These are phyloP conservation scores for Oeneis ivallda DNA, from an alignment of 2,888 invertebrate species.

Conservation along the genomic window DNA sequence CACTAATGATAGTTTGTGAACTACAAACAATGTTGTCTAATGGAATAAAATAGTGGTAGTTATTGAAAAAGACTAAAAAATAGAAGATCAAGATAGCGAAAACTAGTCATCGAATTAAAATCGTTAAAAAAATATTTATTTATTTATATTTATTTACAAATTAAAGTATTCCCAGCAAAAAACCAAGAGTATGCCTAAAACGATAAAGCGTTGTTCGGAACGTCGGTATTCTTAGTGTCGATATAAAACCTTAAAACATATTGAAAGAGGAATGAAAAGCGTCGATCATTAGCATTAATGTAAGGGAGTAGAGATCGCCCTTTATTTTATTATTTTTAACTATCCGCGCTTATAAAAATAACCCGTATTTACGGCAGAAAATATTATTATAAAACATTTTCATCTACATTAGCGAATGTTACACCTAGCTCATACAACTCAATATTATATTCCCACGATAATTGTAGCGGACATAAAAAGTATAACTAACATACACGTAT, in stretches of 20 bases:
- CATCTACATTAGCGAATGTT: not conserved
- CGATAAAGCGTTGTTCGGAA: constrained; percentile 28
- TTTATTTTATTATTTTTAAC: not conserved
- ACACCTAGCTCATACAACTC: not conserved
- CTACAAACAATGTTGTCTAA: not conserved
- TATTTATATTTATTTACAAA: not conserved
- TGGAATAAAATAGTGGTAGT: not conserved
- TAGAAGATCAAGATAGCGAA: not conserved
- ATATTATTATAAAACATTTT: not conserved
- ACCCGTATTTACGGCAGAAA: not conserved
- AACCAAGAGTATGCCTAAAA: not conserved
- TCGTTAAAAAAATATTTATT: constrained; percentile 10
- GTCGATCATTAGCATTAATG: too few relatives aligned
- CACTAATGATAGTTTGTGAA: not conserved
- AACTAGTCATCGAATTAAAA: not conserved
- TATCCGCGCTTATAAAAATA: not conserved
- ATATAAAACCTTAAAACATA: constrained; percentile 19
- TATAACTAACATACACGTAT: not conserved
- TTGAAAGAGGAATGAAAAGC: not conserved
- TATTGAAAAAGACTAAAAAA: not conserved
- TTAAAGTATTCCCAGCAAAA: not conserved
- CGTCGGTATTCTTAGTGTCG: constrained; percentile 20
- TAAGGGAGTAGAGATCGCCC: not conserved
- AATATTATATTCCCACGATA: too few relatives aligned
- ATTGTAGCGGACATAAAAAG: too few relatives aligned